phyloP scores from a whole-genome alignment of 2,888 invertebrate genomes.

The Cosmia trapezina region DNA sequence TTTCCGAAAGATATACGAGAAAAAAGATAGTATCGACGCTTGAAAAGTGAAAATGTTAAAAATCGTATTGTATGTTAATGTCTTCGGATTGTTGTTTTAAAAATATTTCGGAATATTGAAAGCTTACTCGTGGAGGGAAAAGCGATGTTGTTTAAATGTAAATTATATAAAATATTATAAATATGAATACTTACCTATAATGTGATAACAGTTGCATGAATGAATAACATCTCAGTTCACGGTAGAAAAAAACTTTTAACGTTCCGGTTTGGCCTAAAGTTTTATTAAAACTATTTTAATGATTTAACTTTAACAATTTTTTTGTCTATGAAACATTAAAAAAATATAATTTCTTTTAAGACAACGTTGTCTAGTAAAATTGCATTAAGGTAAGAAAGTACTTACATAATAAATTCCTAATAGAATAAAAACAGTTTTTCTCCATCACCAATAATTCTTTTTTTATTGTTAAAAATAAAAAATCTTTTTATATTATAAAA shows the following conservation, averaged over 20 bases:
- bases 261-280: conserved; percentile 45
- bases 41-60: conserved; percentile 64
- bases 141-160: conserved; percentile 74
- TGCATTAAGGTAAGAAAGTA: neutral
- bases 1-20: conserved; percentile 41
- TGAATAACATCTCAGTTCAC: conserved; percentile 47
- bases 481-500: conserved; percentile 20
- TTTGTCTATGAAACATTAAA: neutral
- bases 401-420: conserved; percentile 17
- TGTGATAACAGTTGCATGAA: conserved; percentile 68
- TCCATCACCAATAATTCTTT: neutral
- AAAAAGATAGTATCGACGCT: conserved; percentile 56
- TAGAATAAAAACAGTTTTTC: conserved; percentile 4
- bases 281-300: neutral
- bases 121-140: conserved; percentile 57
- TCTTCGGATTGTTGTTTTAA: conserved; percentile 60
- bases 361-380: conserved; percentile 13
- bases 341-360: neutral
- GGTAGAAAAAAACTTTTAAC: conserved; percentile 4
- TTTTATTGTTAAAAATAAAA: conserved; percentile 6
- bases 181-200: conserved; percentile 59
- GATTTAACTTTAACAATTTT: neutral
- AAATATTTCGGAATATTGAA: conserved; percentile 58
- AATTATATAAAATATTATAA: conserved; percentile 68
- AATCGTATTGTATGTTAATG: conserved; percentile 55